Evolutionary conservation across 1,140 invertebrate species (phyloP), one percentile per base, ranked within the genome.

Genomic region (Ostrea denselamellosa): DNA sequence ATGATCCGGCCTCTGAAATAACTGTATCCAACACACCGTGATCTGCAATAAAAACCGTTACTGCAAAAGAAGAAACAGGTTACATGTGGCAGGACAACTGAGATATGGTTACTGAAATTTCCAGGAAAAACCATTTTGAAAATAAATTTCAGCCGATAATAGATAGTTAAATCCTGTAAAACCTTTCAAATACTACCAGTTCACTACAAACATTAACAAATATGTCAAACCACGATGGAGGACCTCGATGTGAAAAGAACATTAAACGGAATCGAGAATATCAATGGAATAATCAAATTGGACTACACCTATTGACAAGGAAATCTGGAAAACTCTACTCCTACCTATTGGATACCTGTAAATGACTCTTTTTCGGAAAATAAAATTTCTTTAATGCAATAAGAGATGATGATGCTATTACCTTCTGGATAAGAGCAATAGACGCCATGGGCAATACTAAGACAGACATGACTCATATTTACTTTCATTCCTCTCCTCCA

Each of bases 121-220:
- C 22, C 28, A 62, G 83, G 83, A 62, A 62, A 19, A 22, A 22
- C 19, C 83, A 85, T 85, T 85, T 85, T 34, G 14, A 19, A 56
- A 85, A 85, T 14, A 62, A 28, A 58, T 54, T 58, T 22, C 83
- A 28, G 83, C 22, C n/a, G n/a, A 56, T 3, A 62, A 62, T 8
- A 85, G 62, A 44, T 19, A 62, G 7, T 34, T 85, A 9, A 62
- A 25, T n/a, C 83, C 54, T 58, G 83, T 85, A 28, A 34, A 14
- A 10, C 53, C 83, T 8, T 85, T 25, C 12, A 52, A 22, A 12
- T 14, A 85, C 25, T 62, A 34, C 10, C 53, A 85, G 8, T 85
- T 44, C 7, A 10, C 34, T 12, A 56, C 52, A 28, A 58, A 51
- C 22, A 54, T 25, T 25, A 58, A n/a, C 22, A 85, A 25, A 28